Evolutionary conservation across 2,797 vertebrate genomes (phyloP).

Genomic region (Rachycentron canadum): DNA sequence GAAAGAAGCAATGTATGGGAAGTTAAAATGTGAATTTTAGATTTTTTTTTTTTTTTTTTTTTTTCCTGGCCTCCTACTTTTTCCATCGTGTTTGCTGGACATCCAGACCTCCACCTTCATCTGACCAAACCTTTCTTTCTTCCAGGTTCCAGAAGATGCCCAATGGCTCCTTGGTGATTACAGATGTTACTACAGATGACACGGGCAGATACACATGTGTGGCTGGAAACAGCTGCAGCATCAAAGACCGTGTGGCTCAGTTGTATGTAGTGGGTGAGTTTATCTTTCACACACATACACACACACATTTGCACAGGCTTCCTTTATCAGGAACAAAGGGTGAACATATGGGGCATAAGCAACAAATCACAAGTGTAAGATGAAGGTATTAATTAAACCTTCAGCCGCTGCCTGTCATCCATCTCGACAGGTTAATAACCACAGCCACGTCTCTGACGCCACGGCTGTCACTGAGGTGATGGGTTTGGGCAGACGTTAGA

Average conservation of each 20-base stretch:
- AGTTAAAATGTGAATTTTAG: neutral
- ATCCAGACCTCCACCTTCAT: neutral
- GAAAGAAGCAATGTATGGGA: neutral
- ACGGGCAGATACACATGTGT: conserved; percentile 96
- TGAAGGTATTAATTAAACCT: conserved; percentile 71
- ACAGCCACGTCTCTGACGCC: conserved; percentile 49
- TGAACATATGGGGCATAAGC: conserved; percentile 10
- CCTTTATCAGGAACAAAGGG: conserved; percentile 42
- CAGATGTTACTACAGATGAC: conserved; percentile 91
- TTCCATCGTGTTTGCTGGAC: neutral
- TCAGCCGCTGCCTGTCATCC: conserved; percentile 50
- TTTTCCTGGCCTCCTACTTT: neutral
- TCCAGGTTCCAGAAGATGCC: conserved; percentile 94
- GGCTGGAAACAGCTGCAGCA: conserved; percentile 96
- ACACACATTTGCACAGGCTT: conserved; percentile 10
- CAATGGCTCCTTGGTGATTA: conserved; percentile 94
- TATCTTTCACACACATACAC: neutral
- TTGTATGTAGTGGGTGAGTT: conserved; percentile 95
- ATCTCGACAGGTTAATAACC: conserved; percentile 73
- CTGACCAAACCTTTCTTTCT: neutral
- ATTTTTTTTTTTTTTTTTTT: too few species aligned
- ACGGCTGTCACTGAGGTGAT: conserved; percentile 54
- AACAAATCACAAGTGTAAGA: conserved; percentile 34
- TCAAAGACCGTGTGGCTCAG: conserved; percentile 90
- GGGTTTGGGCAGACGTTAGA: conserved; percentile 47